Evolutionary conservation across 2,113 vertebrate genomes (phyloP).

Genomic region (Corynorhinus townsendii): DNA sequence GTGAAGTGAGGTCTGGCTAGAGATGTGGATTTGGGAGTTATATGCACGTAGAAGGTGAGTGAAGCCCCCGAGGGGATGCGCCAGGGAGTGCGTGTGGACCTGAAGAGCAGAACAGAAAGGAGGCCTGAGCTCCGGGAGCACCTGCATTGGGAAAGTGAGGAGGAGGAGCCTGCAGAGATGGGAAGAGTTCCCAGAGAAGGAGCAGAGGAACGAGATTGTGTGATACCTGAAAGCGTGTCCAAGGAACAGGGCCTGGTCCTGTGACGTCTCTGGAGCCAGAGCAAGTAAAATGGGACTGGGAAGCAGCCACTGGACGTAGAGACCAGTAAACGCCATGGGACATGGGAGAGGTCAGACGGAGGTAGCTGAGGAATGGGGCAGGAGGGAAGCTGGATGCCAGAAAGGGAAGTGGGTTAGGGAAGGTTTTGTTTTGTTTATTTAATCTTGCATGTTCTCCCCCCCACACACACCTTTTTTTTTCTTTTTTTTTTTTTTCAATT

Average conservation of each 20-base stretch:
- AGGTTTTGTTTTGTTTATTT: background rate
- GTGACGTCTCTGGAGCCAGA: background rate
- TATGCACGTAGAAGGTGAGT: background rate
- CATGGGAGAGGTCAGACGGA: fast-evolving
- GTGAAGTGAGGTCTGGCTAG: background rate
- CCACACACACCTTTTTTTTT: background rate
- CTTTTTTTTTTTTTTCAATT: no score
- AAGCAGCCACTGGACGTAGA: background rate
- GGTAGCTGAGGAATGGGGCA: background rate
- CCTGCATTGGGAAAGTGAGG: background rate
- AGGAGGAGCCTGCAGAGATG: background rate
- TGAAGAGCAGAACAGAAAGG: background rate
- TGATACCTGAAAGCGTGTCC: background rate
- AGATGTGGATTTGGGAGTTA: background rate
- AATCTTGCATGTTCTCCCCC: background rate
- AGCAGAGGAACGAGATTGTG: background rate
- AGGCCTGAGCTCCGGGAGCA: background rate
- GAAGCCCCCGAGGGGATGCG: background rate
- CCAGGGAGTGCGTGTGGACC: background rate
- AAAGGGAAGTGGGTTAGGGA: background rate
- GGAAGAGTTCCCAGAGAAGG: background rate
- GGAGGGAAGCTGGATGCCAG: background rate
- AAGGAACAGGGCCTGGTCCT: background rate
- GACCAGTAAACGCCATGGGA: background rate
- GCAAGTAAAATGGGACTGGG: background rate